Evolutionary conservation across 2,888 invertebrate genomes (phyloP), one percentile per base, ranked within the genome.

Genomic region (Heliothis peltigera): DNA sequence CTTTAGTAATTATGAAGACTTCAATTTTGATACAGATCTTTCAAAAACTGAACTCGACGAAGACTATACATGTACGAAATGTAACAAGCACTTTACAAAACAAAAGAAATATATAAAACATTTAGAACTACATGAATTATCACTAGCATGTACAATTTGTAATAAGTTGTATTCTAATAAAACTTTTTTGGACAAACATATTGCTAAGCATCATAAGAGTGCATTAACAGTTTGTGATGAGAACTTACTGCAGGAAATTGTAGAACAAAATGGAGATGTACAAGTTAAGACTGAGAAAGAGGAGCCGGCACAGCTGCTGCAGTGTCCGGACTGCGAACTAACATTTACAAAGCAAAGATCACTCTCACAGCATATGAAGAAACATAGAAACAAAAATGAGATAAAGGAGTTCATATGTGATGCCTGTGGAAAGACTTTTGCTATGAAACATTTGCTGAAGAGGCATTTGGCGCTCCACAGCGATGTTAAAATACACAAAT

Each of bases 401-500:
- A 89, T 89, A 59, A 84, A 85, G 66, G 61, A 75, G 4, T 90
- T 85, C 66, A 86, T 89, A 58, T 96, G 96, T 84, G 93, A 95
- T 58, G 82, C 91, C 19, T 96, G 96, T 71, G 84, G 86, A 0
- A 95, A 95, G 72, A 86, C 82, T 4, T 96, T 95, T 81, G 77
- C 81, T 0, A 83, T 88, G 43, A 91, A 94, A 64, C 84, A 90
- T 28, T 81, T 91, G 21, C 81, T 96, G 8, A 91, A 90, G 46
- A 85, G 95, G n/a, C 96, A 96, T 74, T 77, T 94, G 55, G 95
- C 95, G 75, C 89, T 95, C 25, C 96, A 96, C 79, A 91, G 89
- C 4, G 86, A 92, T n/a, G 90, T 93, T 2, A 95, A 94, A 64
- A 93, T 94, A 0, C 94, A 92, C 68, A 89, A 91, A 53, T 97